These are phyloP conservation scores for Branchipolynoe longqiensis DNA, from an alignment of 2,888 invertebrate genomes.

Conservation along the genomic window DNA sequence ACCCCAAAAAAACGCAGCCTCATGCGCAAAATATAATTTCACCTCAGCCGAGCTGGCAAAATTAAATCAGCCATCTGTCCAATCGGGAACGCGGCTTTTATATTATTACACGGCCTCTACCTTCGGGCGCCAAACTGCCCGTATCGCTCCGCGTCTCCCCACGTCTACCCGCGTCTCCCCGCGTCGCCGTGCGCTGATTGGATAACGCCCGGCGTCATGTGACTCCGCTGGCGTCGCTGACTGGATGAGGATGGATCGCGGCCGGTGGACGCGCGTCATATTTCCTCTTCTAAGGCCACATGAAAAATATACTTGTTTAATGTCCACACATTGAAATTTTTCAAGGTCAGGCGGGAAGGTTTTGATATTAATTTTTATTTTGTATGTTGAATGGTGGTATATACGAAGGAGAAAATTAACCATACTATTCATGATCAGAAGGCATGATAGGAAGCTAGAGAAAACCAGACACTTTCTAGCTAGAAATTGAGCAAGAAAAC, in stretches of 20 bases:
- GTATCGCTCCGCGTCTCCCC: slow-evolving; percentile 42
- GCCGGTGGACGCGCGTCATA: slow-evolving; percentile 12
- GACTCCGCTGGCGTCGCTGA: slow-evolving; percentile 3
- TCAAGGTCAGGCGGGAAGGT: too few relatives aligned
- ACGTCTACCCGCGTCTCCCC: slow-evolving; percentile 37
- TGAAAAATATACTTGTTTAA: too few relatives aligned
- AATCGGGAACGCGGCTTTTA: slow-evolving; percentile 43
- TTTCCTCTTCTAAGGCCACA: neutral
- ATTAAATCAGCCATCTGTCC: slow-evolving; percentile 51
- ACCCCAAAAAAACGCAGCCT: too few relatives aligned
- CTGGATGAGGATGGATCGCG: slow-evolving; percentile 29
- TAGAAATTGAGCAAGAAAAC: too few relatives aligned
- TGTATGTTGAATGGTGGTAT: too few relatives aligned
- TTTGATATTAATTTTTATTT: too few relatives aligned
- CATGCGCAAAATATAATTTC: slow-evolving; percentile 4
- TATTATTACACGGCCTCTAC: slow-evolving; percentile 5
- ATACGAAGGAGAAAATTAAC: too few relatives aligned
- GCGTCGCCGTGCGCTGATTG: slow-evolving; percentile 39
- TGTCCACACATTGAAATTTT: too few relatives aligned
- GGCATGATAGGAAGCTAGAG: too few relatives aligned
- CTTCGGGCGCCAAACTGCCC: slow-evolving; percentile 31
- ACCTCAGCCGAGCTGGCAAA: slow-evolving; percentile 20
- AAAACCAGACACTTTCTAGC: too few relatives aligned
- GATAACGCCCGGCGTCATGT: slow-evolving; percentile 6
- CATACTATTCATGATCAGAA: too few relatives aligned